phyloP scores from a whole-genome alignment of 2,797 vertebrate species.

The Menidia menidia region DNA sequence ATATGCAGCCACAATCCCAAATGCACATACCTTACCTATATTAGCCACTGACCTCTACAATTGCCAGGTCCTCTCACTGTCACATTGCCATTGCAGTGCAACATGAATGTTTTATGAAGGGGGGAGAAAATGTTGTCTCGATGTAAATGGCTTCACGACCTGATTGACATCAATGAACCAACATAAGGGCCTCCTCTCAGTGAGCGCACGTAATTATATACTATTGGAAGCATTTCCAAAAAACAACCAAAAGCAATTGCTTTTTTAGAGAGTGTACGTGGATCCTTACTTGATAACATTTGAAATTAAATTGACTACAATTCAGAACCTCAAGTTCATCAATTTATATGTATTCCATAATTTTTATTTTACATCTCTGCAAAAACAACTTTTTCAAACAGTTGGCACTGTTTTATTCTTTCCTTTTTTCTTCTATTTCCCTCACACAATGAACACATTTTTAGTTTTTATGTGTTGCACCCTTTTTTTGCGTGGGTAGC shows the following conservation, averaged over 20 bases:
- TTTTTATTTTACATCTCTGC: constrained; percentile 9
- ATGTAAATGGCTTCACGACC: constrained; percentile 11
- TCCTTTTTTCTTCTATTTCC: background rate
- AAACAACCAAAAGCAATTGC: background rate
- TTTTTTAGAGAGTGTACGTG: background rate
- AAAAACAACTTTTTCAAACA: background rate
- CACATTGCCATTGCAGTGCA: constrained; percentile 56
- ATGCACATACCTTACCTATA: constrained; percentile 61
- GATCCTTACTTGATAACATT: background rate
- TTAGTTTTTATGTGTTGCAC: background rate
- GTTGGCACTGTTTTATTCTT: background rate
- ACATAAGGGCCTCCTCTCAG: background rate
- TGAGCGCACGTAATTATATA: background rate
- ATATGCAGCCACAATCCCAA: constrained; percentile 34
- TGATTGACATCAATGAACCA: background rate
- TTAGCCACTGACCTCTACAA: constrained; percentile 72
- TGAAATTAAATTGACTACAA: no score
- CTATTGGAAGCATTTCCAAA: background rate
- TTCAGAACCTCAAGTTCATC: background rate
- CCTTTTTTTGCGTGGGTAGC: constrained; percentile 3
- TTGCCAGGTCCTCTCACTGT: constrained; percentile 63
- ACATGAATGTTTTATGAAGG: constrained; percentile 67
- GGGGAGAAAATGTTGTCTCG: constrained; percentile 20
- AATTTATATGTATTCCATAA: background rate
- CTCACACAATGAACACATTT: constrained; percentile 13